These are phyloP conservation scores for Melanotaenia boesemani DNA, from an alignment of 2,797 vertebrate species.

Conservation along the genomic window DNA sequence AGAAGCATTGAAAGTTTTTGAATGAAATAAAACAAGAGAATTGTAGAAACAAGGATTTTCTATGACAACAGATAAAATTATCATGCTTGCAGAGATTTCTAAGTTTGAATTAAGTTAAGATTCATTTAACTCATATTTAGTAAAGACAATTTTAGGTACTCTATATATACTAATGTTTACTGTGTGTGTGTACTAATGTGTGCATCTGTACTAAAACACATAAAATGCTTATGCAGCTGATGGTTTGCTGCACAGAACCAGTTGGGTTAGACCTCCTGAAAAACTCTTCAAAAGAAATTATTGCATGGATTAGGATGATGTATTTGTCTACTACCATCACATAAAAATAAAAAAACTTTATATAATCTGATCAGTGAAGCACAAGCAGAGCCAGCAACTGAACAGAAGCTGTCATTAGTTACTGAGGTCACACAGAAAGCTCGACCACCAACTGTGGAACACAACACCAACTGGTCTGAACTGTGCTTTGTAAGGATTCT, in stretches of 20 bases:
- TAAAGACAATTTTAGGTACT: background rate
- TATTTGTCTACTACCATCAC: too few relatives aligned
- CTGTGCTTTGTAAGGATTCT: background rate
- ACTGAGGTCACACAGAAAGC: background rate
- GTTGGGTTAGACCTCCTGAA: too few relatives aligned
- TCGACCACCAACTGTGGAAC: background rate
- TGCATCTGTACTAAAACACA: background rate
- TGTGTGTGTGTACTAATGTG: too few relatives aligned
- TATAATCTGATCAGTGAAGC: too few relatives aligned
- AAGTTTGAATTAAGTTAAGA: background rate
- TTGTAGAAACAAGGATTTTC: background rate
- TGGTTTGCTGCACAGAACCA: background rate
- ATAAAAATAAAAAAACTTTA: too few relatives aligned
- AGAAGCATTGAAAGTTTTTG: background rate
- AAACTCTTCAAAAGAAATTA: too few relatives aligned
- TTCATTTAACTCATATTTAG: background rate
- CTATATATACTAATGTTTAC: background rate
- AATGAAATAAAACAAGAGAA: slow-evolving; percentile 6
- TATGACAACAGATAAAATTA: background rate
- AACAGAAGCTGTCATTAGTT: background rate
- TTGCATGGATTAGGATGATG: too few relatives aligned
- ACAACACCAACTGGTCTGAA: background rate
- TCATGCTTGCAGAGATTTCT: background rate
- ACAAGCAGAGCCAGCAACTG: too few relatives aligned
- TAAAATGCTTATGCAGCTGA: background rate